Base-by-base conservation (phyloP, 2,888 invertebrate species). In the Acanthosepion esculentum region DNA sequence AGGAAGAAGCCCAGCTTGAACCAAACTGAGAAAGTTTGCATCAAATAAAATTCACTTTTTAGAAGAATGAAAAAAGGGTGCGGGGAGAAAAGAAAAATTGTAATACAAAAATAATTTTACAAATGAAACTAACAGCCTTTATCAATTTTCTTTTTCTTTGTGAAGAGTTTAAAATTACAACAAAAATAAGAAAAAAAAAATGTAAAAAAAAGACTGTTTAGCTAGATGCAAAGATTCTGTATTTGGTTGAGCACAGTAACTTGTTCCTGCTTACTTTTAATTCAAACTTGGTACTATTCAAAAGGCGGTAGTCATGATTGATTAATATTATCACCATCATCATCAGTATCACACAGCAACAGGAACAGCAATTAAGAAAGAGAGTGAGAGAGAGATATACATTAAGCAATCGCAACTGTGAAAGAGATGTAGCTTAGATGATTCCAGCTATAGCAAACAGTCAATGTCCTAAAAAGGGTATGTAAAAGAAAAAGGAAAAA, bases 221-320 rank as follows among this genome's bases (percentile, higher is more conserved):
- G n/a, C n/a, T 15, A 78, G 78, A 78, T 78, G 78, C 78, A 78
- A 78, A 78, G 78, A 15, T 78, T 78, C 78, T 78, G 8, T 78
- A n/a, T 78, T 78, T 78, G 78, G 78, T 78, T n/a, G 78, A 78
- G n/a, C n/a, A 78, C 4, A 18, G 78, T 78, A 78, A 78, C n/a
- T 78, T 78, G 78, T 78, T 78, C 78, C 78, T n/a, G 78, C 33
- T 78, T 78, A 78, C 78, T 78, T 78, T n/a, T 78, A 78, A 78
- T 78, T 78, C 78, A 78, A 78, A 78, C 78, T 78, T 78, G 78
- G n/a, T n/a, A 78, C 78, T 78, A 78, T 78, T 78, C 78, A 78
- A 78, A 78, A 59, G 59, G 26, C 23, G 23, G 6, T 23, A 59
- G 26, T 23, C 59, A 59, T 59, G 26, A 59, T 59, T 59, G 23